Evolutionary conservation across 2,888 invertebrate species (phyloP), one percentile per base, ranked within the genome.

Genomic region (Thalpophila matura): DNA sequence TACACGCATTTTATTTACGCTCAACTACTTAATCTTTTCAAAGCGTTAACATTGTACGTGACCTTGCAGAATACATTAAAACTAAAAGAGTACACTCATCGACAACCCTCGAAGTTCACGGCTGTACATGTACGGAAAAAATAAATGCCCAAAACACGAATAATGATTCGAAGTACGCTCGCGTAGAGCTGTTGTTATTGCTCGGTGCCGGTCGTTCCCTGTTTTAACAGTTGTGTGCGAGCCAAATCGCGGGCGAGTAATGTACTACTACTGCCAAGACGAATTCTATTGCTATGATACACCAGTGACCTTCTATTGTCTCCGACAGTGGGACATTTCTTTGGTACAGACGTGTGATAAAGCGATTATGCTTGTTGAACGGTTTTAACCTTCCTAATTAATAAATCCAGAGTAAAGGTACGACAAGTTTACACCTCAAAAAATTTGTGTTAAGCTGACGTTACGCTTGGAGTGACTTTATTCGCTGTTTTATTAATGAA

Each of bases 241-340:
- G 93, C 93, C 93, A 93, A 93, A 85, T 90, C 84, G 81, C 81
- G 74, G 60, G 83, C 81, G 75, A 83, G 84, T 86, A 86, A 88
- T 89, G 89, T 86, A 83, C 85, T 84, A 65, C 84, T 79, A 86
- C 84, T 92, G 93, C 93, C 93, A 93, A 93, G 81, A 86, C 89
- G 85, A 90, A 91, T 92, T 90, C 90, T 93, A 91, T 87, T 85
- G 87, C 86, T 87, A 88, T 90, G 91, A 92, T 89, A 92, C 89
- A 89, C 82, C 86, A 72, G 57, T 84, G 91, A 91, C 93, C 93
- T 93, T 92, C 93, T 89, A 89, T 91, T 92, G 91, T 93, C 89
- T 93, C 83, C 84, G 69, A 80, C 81, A 83, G 78, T 86, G 80
- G 84, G 86, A 84, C 86, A 86, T 87, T 89, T 89, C 86, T 85